Base-by-base conservation (phyloP, 1,140 invertebrate species). In the Papilio aristodemus region DNA sequence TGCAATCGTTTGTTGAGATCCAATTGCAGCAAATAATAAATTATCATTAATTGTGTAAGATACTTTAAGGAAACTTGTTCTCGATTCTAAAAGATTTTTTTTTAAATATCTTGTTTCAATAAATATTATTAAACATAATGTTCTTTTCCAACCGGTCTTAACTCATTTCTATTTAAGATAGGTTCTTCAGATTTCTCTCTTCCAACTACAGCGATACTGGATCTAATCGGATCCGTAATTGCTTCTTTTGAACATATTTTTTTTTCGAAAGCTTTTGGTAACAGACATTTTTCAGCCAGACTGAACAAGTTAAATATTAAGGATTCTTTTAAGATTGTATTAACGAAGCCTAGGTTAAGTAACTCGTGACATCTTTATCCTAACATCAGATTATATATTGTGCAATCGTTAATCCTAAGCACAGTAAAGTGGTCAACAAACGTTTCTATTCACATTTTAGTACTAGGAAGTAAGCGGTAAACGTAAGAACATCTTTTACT, bases 1-100 rank as follows among this genome's bases (percentile, higher is more conserved):
- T 37, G 59, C 59, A 62, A 62, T 62, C 59, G 59, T 37, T 38
- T 62, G 59, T 38, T 17, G 32, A 37, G 59, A 62, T 62, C 27
- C 46, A 54, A 54, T 54, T 54, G 46, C 46, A 62, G 14, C 38
- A 25, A 63, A 63, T 38, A 63, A 5, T 63, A 25, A 63, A 27
- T 22, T 63, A 25, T 54, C 19, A 22, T 54, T 54, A 22, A 54
- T 54, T 22, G 3, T 54, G 19, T 54, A 25, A 54, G 19, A 54
- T 25, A 54, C 11, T 25, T 54, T 19, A 54, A 54, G 4, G 3
- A 0, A 54, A 25, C 22, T 9, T 10, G 13, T 39, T 39, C 4
- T 39, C 13, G 11, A 9, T 43, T 17, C n/a, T n/a, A 43, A 14
- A 41, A 7, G 14, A 14, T 1, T 43, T 43, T 6, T 43, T 43